Percentiles rank a stretch among this genome's conserved stretches.
These are phyloP conservation scores for Macrophya alboannulata DNA, from an alignment of 2,888 invertebrate genomes.

Conservation along the genomic window DNA sequence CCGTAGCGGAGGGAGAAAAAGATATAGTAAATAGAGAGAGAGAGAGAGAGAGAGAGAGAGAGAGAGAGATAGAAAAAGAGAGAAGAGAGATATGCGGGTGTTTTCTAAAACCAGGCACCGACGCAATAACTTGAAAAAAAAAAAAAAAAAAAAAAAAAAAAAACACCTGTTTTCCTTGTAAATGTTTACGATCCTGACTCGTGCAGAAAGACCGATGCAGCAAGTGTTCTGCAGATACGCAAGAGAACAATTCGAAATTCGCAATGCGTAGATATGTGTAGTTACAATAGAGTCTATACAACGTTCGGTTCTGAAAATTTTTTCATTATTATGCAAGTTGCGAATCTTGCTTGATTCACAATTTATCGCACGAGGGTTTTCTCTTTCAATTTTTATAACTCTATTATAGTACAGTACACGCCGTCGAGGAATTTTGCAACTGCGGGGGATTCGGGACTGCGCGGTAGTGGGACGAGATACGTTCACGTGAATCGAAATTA, in stretches of 20 bases:
- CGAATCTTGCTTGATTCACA: not conserved
- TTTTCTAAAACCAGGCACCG: not conserved
- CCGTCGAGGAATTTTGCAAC: not conserved
- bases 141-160: too few species aligned
- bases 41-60: not conserved
- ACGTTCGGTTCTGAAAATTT: not conserved
- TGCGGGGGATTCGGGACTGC: too few species aligned
- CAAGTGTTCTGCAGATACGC: not conserved
- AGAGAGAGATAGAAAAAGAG: not conserved
- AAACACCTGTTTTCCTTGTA: constrained; percentile 33
- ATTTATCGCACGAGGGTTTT: not conserved
- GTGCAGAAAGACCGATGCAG: not conserved
- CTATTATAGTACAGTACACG: not conserved
- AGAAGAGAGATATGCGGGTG: not conserved
- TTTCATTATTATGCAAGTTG: not conserved
- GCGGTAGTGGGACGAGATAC: not conserved
- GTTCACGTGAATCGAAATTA: not conserved
- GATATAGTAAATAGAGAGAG: not conserved
- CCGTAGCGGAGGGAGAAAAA: not conserved
- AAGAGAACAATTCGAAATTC: not conserved
- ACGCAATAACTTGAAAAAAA: constrained; percentile 10
- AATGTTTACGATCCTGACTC: not conserved
- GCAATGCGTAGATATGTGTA: too few species aligned
- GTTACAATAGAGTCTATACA: too few species aligned
- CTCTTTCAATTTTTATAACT: not conserved